Evolutionary conservation across 2,113 vertebrate genomes (phyloP), one percentile per base, ranked within the genome.

Genomic region (Ictalurus furcatus): DNA sequence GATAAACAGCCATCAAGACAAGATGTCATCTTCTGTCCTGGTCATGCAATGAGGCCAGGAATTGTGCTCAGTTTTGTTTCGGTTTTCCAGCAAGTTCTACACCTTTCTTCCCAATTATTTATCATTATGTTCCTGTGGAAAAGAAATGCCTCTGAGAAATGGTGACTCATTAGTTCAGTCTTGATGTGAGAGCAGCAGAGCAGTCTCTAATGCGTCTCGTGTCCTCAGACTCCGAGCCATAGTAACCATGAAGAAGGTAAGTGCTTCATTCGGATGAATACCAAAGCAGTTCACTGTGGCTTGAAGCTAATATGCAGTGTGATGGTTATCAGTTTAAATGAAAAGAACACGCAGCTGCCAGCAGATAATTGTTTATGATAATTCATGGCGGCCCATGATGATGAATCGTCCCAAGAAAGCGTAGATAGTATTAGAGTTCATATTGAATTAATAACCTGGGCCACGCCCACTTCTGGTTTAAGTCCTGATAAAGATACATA

Each of bases 121-220:
- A 48, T 11, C 74, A 25, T 78, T 48, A 48, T 54, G 30, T n/a
- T 17, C 23, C 2, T 28, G 25, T 56, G 28, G 14, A 6, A 14
- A n/a, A 28, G 7, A n/a, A 52, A 17, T 9, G 28, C 48, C 74
- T 80, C 78, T 56, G 28, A n/a, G 48, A 79, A 79, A 79, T n/a
- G 48, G 48, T 80, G 25, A n/a, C 13, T 54, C 17, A 4, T 74
- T 13, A 16, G 17, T 14, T 80, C 48, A 30, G 48, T 56, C 78
- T 80, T 30, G 28, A 30, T 54, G 28, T 54, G 78, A 17, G 14
- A 7, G 78, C 78, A 40, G 9, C 61, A 19, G 8, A 23, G 34
- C 37, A 25, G n/a, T 61, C 58, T 61, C 80, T 81, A 82, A 82
- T 63, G 81, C 63, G 58, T 84, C 81, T 83, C 34, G 4, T 83